A percentile compares a stretch with the other conserved stretches of the same genome.
Evolutionary conservation across 2,113 vertebrate species (phyloP).

Genomic region (Nicator chloris): DNA sequence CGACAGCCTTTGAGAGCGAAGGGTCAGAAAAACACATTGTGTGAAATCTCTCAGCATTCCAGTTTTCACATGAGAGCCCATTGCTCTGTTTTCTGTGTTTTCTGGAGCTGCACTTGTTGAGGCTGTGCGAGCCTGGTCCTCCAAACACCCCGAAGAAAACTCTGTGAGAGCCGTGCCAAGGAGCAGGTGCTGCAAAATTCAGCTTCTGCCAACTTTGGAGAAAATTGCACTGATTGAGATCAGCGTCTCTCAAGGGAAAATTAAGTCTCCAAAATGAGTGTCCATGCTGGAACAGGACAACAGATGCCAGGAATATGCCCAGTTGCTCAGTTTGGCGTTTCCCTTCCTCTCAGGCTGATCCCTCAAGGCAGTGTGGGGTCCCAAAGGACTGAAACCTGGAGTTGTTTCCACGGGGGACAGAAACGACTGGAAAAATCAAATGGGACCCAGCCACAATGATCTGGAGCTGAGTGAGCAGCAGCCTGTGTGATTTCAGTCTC

Average conservation of each 20-base stretch:
- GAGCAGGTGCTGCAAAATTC: background rate
- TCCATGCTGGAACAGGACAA: background rate
- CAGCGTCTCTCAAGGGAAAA: background rate
- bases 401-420: background rate
- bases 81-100: background rate
- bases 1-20: background rate
- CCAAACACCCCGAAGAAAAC: background rate
- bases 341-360: background rate
- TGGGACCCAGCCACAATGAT: rapidly evolving
- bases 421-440: background rate
- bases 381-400: background rate
- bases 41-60: background rate
- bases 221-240: background rate
- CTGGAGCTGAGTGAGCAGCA: background rate
- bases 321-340: background rate
- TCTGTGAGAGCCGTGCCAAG: background rate
- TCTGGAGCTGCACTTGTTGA: background rate
- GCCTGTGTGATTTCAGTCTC: background rate
- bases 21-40: background rate
- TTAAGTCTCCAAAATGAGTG: background rate
- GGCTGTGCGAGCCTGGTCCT: background rate
- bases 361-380: rapidly evolving
- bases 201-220: background rate
- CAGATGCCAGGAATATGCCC: background rate
- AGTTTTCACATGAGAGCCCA: background rate